Conservation (phyloP, 2,113 vertebrate species). For the Ochotona princeps region DNA sequence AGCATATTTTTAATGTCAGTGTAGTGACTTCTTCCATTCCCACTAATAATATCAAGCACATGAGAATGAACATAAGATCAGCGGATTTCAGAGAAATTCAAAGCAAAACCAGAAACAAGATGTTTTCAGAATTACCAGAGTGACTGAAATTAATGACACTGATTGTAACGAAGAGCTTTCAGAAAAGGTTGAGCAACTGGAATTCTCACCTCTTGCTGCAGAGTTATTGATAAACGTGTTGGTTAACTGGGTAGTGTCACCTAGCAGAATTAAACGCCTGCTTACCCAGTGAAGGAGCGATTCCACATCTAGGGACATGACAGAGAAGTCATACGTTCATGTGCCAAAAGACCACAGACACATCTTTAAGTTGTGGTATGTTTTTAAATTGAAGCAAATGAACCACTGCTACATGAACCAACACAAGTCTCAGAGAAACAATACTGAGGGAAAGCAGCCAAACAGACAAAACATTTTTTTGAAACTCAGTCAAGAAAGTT, state of each 20-base stretch:
- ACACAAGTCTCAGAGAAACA: not conserved
- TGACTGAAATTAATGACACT: not conserved
- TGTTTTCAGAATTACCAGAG: not conserved
- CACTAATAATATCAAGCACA: not conserved
- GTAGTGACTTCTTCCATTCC: not conserved
- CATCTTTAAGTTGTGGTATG: not conserved
- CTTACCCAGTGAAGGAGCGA: not conserved
- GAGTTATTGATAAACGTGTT: too few relatives aligned
- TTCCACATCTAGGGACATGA: too few relatives aligned
- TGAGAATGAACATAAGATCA: not conserved
- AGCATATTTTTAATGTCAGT: not conserved
- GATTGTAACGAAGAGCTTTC: not conserved
- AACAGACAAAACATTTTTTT: not conserved
- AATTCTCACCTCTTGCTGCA: not conserved
- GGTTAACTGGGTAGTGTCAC: too few relatives aligned
- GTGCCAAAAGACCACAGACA: not conserved
- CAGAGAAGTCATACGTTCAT: not conserved
- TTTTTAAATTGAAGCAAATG: not conserved
- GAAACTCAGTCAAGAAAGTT: not conserved
- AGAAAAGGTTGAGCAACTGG: not conserved
- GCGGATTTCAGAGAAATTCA: not conserved
- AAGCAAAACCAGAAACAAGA: not conserved
- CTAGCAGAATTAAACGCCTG: not conserved
- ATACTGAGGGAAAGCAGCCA: not conserved
- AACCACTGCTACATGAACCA: not conserved